Conservation (phyloP, 2,113 vertebrate genomes). For the Nasalis larvatus region DNA sequence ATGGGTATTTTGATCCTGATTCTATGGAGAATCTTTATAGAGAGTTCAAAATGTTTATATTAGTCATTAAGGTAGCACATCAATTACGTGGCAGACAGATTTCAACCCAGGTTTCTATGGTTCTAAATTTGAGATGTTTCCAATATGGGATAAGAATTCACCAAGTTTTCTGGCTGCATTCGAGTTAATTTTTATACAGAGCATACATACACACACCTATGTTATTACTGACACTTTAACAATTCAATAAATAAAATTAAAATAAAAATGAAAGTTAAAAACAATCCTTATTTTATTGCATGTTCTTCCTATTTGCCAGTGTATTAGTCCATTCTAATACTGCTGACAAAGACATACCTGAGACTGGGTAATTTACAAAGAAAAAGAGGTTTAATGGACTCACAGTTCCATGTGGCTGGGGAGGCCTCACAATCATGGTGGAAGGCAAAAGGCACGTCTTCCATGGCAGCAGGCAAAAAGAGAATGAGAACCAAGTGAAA, state of each 20-base stretch:
- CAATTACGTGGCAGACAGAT: background rate
- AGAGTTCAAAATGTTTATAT: background rate
- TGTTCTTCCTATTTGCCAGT: background rate
- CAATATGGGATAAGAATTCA: background rate
- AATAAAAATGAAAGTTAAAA: slow-evolving; percentile 44
- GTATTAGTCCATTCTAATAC: too few relatives aligned
- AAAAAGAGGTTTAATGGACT: too few relatives aligned
- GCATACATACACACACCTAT: background rate
- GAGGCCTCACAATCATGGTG: too few relatives aligned
- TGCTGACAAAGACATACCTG: too few relatives aligned
- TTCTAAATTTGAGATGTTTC: background rate
- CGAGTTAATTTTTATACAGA: slow-evolving; percentile 32
- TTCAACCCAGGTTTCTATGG: background rate
- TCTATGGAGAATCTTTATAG: background rate
- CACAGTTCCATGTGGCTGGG: too few relatives aligned
- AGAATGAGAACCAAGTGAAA: too few relatives aligned
- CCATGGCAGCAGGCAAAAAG: too few relatives aligned
- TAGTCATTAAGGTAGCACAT: background rate
- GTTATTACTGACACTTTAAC: background rate
- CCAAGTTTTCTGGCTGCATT: background rate
- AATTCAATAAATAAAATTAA: slow-evolving; percentile 43
- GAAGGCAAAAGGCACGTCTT: too few relatives aligned
- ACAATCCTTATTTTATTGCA: background rate
- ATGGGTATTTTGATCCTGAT: background rate
- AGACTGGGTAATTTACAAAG: too few relatives aligned